phyloP scores from a whole-genome alignment of 1,140 invertebrate genomes.

The Drosophila murphyi region DNA sequence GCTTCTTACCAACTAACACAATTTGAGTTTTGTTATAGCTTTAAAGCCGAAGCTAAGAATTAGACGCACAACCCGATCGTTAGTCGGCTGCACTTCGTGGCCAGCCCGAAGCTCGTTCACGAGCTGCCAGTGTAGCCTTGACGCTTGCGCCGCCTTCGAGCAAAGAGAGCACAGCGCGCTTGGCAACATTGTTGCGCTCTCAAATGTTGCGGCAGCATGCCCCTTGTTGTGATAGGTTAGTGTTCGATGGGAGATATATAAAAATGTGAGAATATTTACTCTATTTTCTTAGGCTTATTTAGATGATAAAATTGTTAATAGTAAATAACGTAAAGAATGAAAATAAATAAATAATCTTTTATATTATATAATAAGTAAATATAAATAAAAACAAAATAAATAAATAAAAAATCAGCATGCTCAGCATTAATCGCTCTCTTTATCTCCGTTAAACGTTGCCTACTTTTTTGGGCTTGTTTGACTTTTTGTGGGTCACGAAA shows the following conservation, averaged over 20 bases:
- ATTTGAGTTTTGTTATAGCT: constrained; percentile 78
- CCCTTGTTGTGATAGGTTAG: constrained; percentile 33
- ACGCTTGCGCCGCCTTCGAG: constrained; percentile 9
- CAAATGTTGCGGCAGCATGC: constrained; percentile 25
- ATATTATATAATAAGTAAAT: too few species aligned
- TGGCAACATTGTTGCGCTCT: constrained; percentile 34
- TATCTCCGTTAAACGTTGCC: background rate
- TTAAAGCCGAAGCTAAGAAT: constrained; percentile 56
- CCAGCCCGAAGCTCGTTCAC: constrained; percentile 7
- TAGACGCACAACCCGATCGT: constrained; percentile 6
- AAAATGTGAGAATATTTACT: background rate
- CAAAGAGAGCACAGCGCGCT: constrained; percentile 17
- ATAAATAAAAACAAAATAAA: too few species aligned
- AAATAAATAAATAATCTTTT: too few species aligned
- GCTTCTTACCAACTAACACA: constrained; percentile 79
- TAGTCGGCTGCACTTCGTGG: background rate
- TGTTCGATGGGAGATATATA: background rate
- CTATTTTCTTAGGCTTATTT: background rate
- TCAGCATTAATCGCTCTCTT: background rate
- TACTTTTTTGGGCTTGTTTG: constrained; percentile 8
- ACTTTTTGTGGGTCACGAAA: constrained; percentile 18
- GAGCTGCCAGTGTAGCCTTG: constrained; percentile 2
- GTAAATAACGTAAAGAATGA: too few species aligned
- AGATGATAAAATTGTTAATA: background rate
- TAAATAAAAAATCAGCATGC: background rate